Base-by-base conservation (phyloP, 2,888 invertebrate genomes). In the Liodrosophila aerea region DNA sequence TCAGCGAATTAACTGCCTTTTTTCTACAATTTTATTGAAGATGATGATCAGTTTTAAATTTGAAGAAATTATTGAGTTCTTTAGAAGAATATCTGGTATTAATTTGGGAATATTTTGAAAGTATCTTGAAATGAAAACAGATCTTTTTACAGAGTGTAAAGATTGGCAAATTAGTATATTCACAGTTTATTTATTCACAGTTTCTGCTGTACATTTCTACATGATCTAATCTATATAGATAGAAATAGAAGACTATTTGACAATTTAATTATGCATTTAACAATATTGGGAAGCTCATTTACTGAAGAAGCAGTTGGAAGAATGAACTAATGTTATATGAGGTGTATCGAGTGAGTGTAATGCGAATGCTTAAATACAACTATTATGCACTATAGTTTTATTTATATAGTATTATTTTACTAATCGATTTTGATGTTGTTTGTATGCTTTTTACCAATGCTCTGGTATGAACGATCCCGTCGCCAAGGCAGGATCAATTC, bases 401-500 rank as follows among this genome's bases (percentile, higher is more conserved):
- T 57, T 47, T 9, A 33, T 13, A 11, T 44, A 29, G 29, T 53
- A 33, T 56, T 9, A 29, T 58, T n/a, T 37, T n/a, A 16, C 45
- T 43, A 53, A 37, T 31, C 18, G 33, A 9, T 46, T 44, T 27
- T 37, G 36, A 29, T 36, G 34, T 56, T 64, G 49, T 40, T 68
- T 59, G 46, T 64, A 33, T 63, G 56, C 61, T 92, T 92, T 94
- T 92, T 94, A 94, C 94, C 94, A 91, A 93, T 92, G 90, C 93
- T 93, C 90, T 92, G 93, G 91, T 92, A 93, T 91, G 93, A 93
- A 91, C 92, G 92, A 91, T 94, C 94, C 89, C 94, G 92, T 90
- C 95, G 93, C 96, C 96, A 96, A 88, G 96, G 96, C 90, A 96
- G 92, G 82, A 94, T 94, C 90, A 94, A 93, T 92, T 96, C 96